A percentile compares a stretch with the other conserved stretches of the same genome.
Conservation (phyloP, 1,140 invertebrate genomes). For the Anastrepha obliqua region DNA sequence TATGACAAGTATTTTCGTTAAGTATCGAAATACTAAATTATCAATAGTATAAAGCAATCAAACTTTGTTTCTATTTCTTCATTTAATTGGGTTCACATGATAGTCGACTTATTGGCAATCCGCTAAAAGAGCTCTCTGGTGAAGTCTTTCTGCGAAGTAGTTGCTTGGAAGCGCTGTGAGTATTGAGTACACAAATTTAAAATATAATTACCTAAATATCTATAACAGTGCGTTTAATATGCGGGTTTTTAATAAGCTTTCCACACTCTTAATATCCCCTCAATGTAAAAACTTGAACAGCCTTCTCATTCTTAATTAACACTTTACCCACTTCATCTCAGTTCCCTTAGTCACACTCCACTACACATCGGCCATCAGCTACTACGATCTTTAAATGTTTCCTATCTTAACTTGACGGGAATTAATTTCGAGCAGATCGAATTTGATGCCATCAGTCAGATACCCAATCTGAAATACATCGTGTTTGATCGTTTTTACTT, state of each 20-base stretch:
- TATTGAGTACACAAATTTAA: slow-evolving; percentile 72
- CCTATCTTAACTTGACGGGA: slow-evolving; percentile 75
- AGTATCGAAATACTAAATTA: too few relatives aligned
- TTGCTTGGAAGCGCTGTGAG: slow-evolving; percentile 77
- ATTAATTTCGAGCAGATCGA: slow-evolving; percentile 78
- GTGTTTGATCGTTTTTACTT: slow-evolving; percentile 84
- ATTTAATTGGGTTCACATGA: background rate
- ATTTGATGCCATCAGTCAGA: slow-evolving; percentile 76
- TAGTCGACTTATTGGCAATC: slow-evolving; percentile 75
- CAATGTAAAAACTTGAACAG: background rate
- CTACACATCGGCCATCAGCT: slow-evolving; percentile 63
- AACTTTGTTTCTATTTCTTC: too few relatives aligned
- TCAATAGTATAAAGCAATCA: too few relatives aligned
- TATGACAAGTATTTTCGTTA: too few relatives aligned
- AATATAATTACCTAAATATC: too few relatives aligned
- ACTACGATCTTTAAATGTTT: slow-evolving; percentile 65
- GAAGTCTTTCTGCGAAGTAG: slow-evolving; percentile 74
- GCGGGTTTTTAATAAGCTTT: too few relatives aligned
- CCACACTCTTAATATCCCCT: background rate
- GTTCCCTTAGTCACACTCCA: slow-evolving; percentile 65
- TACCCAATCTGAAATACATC: slow-evolving; percentile 77
- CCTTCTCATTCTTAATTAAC: background rate
- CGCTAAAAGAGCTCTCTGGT: slow-evolving; percentile 73
- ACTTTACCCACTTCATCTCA: slow-evolving; percentile 51
- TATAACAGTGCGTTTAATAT: too few relatives aligned